phyloP scores from a whole-genome alignment of 2,113 vertebrate species.

The Epinephelus lanceolatus region DNA sequence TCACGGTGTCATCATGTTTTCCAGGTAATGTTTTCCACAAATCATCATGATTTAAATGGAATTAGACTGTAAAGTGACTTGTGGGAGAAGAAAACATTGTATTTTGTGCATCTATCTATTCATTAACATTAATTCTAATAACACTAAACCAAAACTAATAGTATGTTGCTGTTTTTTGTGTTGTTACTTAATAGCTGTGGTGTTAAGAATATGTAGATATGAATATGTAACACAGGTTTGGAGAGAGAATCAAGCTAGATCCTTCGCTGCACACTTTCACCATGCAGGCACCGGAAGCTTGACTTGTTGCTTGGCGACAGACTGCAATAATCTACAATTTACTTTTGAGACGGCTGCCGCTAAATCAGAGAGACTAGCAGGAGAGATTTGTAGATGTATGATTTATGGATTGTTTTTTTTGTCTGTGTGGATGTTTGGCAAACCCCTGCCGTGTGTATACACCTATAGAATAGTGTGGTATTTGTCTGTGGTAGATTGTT shows the following conservation, averaged over 20 bases:
- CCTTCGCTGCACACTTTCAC: constrained; percentile 59
- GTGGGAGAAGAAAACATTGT: constrained; percentile 15
- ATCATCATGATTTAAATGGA: constrained; percentile 3
- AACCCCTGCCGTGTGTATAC: constrained; percentile 11
- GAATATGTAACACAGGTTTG: constrained; percentile 48
- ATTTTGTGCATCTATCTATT: background rate
- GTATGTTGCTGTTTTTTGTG: constrained; percentile 24
- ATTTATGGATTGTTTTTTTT: constrained; percentile 44
- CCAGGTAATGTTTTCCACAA: constrained; percentile 84
- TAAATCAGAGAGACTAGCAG: constrained; percentile 60
- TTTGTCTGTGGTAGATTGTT: constrained; percentile 88
- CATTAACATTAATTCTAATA: background rate
- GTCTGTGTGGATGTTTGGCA: constrained; percentile 33
- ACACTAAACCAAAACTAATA: background rate
- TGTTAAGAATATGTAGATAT: background rate
- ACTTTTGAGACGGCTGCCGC: constrained; percentile 70
- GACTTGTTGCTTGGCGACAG: constrained; percentile 88
- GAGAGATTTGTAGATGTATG: constrained; percentile 44
- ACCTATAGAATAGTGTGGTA: constrained; percentile 46
- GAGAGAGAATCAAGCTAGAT: constrained; percentile 32
- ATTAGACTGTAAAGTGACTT: constrained; percentile 9
- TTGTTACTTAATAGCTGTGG: constrained; percentile 28
- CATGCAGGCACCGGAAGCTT: constrained; percentile 76
- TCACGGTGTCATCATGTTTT: constrained; percentile 92
- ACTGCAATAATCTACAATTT: constrained; percentile 80